Conservation (phyloP, 2,797 vertebrate genomes). For the Lutjanus argentimaculatus region DNA sequence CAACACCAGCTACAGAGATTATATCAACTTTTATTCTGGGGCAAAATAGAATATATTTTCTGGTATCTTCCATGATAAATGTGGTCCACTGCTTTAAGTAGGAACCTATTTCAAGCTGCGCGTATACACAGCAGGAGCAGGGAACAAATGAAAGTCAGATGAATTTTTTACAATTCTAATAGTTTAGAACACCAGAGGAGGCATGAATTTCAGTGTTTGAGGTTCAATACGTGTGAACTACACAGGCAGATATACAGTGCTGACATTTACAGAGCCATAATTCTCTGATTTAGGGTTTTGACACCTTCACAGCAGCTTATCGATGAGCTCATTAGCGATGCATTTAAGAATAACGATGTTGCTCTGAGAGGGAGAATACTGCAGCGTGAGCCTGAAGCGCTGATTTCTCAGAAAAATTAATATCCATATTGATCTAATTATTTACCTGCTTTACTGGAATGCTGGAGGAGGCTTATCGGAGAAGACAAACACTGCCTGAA, state of each 20-base stretch:
- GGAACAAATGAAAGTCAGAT: conserved; percentile 15
- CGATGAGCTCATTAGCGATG: conserved; percentile 60
- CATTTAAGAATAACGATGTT: conserved; percentile 53
- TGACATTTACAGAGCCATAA: conserved; percentile 40
- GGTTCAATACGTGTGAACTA: background rate
- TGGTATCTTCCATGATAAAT: conserved; percentile 20
- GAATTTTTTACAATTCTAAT: conserved; percentile 15
- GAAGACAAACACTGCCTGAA: conserved; percentile 2
- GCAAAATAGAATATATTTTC: conserved; percentile 4
- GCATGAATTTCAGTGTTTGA: conserved; percentile 17
- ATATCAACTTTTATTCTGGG: background rate
- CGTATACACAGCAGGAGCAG: conserved; percentile 25
- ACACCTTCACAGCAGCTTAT: conserved; percentile 47
- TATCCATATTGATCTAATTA: conserved; percentile 51
- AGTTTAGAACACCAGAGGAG: conserved; percentile 16
- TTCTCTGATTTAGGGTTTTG: conserved; percentile 43
- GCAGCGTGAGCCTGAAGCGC: conserved; percentile 30
- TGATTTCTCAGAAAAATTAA: conserved; percentile 44
- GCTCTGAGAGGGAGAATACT: conserved; percentile 34
- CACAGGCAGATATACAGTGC: conserved; percentile 23
- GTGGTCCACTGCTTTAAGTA: conserved; percentile 11
- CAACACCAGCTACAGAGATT: background rate
- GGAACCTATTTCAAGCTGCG: conserved; percentile 21
- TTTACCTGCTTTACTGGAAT: conserved; percentile 47
- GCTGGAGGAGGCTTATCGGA: background rate